A percentile compares a stretch with the other conserved stretches of the same genome.
phyloP scores from a whole-genome alignment of 2,113 vertebrate species.

The Leuciscus idus region DNA sequence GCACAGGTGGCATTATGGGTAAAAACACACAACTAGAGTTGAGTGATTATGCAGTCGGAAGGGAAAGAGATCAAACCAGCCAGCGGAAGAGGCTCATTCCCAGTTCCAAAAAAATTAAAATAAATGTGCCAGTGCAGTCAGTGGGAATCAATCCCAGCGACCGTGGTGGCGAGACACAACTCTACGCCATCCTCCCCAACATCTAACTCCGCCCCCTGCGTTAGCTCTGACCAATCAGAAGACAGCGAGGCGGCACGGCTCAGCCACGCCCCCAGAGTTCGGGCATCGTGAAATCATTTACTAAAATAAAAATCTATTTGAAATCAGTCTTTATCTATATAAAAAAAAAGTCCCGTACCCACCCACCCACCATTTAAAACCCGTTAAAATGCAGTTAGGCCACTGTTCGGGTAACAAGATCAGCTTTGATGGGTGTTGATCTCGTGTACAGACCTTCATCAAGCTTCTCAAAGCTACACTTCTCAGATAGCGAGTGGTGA shows the following conservation, averaged over 20 bases:
- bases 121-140: constrained; percentile 74
- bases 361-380: constrained; percentile 50
- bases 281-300: constrained; percentile 42
- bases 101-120: constrained; percentile 65
- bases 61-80: constrained; percentile 78
- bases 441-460: constrained; percentile 61
- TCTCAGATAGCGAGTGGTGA: constrained; percentile 79
- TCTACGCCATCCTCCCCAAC: constrained; percentile 18
- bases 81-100: constrained; percentile 86
- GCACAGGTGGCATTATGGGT: constrained; percentile 46
- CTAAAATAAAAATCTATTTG: constrained; percentile 36
- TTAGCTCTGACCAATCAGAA: constrained; percentile 55
- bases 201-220: constrained; percentile 36
- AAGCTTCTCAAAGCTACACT: constrained; percentile 73
- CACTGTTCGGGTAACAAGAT: constrained; percentile 58
- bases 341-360: not conserved
- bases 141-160: constrained; percentile 75
- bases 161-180: constrained; percentile 66
- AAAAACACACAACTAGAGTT: constrained; percentile 60
- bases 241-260: constrained; percentile 66
- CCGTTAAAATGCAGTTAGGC: constrained; percentile 68
- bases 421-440: constrained; percentile 56
- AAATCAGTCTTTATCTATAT: constrained; percentile 6
- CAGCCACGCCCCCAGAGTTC: constrained; percentile 58
- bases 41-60: constrained; percentile 71